Evolutionary conservation across 92 coral and sea anemone species (phyloP), one percentile per base, ranked within the genome.

Genomic region (Ricordea florida): DNA sequence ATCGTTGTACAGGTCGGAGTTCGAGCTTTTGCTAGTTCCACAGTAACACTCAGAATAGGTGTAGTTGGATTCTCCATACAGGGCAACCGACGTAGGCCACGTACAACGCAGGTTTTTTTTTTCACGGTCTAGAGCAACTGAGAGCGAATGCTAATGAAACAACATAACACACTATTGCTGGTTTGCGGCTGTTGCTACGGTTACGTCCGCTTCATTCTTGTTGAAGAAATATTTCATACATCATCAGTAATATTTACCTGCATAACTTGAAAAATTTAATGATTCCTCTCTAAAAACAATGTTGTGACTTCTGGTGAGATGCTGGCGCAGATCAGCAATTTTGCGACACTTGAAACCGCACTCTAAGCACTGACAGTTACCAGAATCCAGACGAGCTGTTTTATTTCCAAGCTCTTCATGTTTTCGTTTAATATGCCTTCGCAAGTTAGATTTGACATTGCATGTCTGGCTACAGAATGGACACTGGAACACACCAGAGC

Each of bases 281-380:
- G 35, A 57, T 37, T 59, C 68, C 49, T 45, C 60, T 37, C 57
- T 36, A 31, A 80, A 81, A 33, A 62, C 56, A 2, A 71, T 32
- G 21, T 81, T 31, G 49, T 81, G 80, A 44, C 37, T 26, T 63
- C 49, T 40, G 18, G 6, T 51, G 34, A 78, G 82, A 47, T 82
- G 80, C 44, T 56, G 31, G 25, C 57, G 46, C 7, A 73, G 82
- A 21, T 82, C 70, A 21, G 62, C 17, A 23, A 44, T 65, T 42
- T 47, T 62, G 36, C 65, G 70, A 37, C 87, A 81, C 43, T 52
- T 70, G 80, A 70, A 80, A 25, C 31, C 48, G 49, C 86, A 70
- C 40, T 80, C 63, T 16, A 48, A 10, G 51, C 86, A 80, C 38
- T 33, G 64, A 23, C 84, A 78, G 28, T 33, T 66, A 18, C 76